Evolutionary conservation across 1,140 invertebrate genomes (phyloP), one percentile per base, ranked within the genome.

Genomic region (Platyscapa corneri): DNA sequence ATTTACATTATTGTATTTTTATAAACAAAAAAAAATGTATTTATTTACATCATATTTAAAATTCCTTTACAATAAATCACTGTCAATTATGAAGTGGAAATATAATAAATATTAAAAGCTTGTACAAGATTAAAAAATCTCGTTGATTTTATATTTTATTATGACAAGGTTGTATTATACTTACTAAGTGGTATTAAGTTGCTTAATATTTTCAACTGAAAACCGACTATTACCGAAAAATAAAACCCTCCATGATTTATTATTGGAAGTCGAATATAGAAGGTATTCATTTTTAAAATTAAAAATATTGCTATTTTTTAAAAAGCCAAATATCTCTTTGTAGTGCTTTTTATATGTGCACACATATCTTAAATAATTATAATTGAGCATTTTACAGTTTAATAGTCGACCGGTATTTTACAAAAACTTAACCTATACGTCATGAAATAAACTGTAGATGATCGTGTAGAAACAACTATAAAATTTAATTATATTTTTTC

Each of bases 211-310:
- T 70, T 94, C 91, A n/a, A 96, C 82, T 0, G 96, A 94, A 93
- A 96, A 96, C 60, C 94, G 90, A 89, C 96, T 95, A 20, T 95
- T 95, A 6, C 96, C 96, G 90, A 96, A 96, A 91, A 96, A 96
- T 84, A 96, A 89, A 34, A 96, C 89, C 67, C 92, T 95, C 85
- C 81, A 83, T 20, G 81, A 53, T 46, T 14, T 30, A 34, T 83
- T 64, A 67, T 53, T 81, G 7, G 27, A 49, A 67, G 37, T n/a
- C 49, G 49, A 30, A 30, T 83, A 27, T n/a, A 42, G 39, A 53
- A 34, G 32, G 65, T 46, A 72, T 64, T 82, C 78, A 3, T 7
- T 84, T 46, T 75, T 27, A 53, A 34, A 30, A 56, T 27, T 30
- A 65, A 1, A 56, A 42, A 39, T 74, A 20, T 72, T 16, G 20